Conservation (phyloP, 2,797 vertebrate species). For the Falco novaeseelandiae region DNA sequence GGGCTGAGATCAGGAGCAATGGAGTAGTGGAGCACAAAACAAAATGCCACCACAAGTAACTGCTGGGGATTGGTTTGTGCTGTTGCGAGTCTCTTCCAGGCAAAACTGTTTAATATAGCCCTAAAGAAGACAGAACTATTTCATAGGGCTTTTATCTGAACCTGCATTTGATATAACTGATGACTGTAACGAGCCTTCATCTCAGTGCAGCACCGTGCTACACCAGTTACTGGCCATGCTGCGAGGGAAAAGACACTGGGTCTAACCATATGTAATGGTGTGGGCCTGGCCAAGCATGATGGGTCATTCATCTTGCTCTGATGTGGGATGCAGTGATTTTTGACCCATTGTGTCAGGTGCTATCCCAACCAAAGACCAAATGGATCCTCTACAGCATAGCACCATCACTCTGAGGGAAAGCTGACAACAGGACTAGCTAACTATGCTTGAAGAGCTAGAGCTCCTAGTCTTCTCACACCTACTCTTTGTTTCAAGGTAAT, state of each 20-base stretch:
- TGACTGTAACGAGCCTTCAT: neutral
- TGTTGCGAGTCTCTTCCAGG: neutral
- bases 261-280: neutral
- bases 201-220: neutral
- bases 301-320: neutral
- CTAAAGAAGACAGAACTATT: neutral
- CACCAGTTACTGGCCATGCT: neutral
- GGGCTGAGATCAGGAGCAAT: neutral
- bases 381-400: neutral
- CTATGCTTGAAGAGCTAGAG: slow-evolving; percentile 28
- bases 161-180: neutral
- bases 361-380: slow-evolving; percentile 13
- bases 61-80: neutral
- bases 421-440: slow-evolving; percentile 34
- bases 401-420: neutral
- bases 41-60: neutral
- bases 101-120: neutral
- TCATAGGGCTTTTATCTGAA: neutral
- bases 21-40: neutral
- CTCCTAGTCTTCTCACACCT: slow-evolving; percentile 6
- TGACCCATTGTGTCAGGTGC: neutral
- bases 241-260: neutral
- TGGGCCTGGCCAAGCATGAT: neutral
- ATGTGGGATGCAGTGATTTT: slow-evolving; percentile 16
- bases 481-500: slow-evolving; percentile 46